Conservation (phyloP, 2,797 vertebrate genomes). For the Sarcophilus harrisii region DNA sequence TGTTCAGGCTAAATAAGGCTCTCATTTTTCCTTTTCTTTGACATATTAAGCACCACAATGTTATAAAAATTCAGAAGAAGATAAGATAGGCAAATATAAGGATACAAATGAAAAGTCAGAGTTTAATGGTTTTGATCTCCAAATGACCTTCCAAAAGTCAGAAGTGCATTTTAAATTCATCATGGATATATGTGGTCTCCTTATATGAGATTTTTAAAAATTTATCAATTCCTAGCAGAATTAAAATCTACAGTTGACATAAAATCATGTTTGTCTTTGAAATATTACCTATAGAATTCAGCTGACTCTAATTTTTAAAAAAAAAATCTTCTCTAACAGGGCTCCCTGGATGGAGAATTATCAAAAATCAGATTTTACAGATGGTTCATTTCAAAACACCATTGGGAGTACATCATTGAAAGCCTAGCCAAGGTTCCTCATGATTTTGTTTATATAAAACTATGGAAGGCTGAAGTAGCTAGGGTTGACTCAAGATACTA, state of each 20-base stretch:
- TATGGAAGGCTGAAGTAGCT: background rate
- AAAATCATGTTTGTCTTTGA: background rate
- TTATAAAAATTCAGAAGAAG: slow-evolving; percentile 62
- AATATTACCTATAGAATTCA: too few relatives aligned
- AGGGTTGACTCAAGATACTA: background rate
- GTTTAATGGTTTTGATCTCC: slow-evolving; percentile 45
- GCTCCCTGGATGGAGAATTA: background rate
- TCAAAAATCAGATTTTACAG: background rate
- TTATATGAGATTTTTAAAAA: background rate
- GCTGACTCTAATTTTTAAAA: background rate
- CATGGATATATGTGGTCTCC: background rate
- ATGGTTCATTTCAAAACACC: background rate
- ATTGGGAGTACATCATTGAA: background rate
- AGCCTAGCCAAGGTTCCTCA: background rate
- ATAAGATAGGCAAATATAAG: slow-evolving; percentile 39
- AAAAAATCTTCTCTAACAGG: background rate
- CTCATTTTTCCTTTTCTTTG: slow-evolving; percentile 23
- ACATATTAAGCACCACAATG: slow-evolving; percentile 59
- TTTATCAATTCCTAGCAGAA: background rate
- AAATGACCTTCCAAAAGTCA: background rate
- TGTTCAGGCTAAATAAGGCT: background rate
- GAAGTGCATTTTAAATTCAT: background rate
- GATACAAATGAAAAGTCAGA: slow-evolving; percentile 54
- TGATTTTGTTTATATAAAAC: background rate
- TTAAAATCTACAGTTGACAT: background rate